Evolutionary conservation across 2,113 vertebrate genomes (phyloP), one percentile per base, ranked within the genome.

Genomic region (Promerops cafer): DNA sequence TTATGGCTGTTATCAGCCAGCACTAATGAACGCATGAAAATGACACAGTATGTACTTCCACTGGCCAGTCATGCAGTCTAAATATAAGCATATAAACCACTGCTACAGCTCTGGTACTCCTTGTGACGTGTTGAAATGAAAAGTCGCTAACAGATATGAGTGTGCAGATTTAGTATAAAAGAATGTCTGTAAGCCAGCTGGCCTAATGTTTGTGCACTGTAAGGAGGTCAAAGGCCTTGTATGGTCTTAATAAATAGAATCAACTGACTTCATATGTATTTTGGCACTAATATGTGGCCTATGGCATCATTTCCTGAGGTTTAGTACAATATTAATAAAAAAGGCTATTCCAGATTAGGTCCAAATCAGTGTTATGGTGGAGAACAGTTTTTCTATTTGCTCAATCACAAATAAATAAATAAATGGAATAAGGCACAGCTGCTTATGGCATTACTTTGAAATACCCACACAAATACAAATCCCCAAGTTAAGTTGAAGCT

Each of bases 191-290:
- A 87, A 96, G 86, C 94, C 97, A 97, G 96, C 96, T 97, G 97
- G 96, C 40, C 83, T 52, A 59, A 83, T 91, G 93, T 97, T 96
- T 97, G 85, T 84, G 89, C 95, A 88, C 85, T 64, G 39, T 90
- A 83, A 88, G 64, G 63, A 83, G 97, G 96, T 97, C 95, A 97
- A 89, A 83, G 96, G 97, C 94, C 96, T 93, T 97, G 87, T 83
- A 97, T 97, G 98, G 96, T 97, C 97, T 97, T 98, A 97, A 98
- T 98, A 98, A 98, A 96, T 76, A 96, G 90, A 97, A 97, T 95
- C 96, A 96, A 97, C 91, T 91, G 94, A 96, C 96, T 98, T 97
- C 91, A 85, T 98, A 97, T 98, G 89, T 97, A 96, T 96, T 96
- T 98, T 98, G 97, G 97, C 96, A 97, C 94, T 98, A 97, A 98